Percentiles rank a stretch among this genome's conserved stretches.
phyloP scores from a whole-genome alignment of 2,113 vertebrate species.

The Megaceryle maxima region DNA sequence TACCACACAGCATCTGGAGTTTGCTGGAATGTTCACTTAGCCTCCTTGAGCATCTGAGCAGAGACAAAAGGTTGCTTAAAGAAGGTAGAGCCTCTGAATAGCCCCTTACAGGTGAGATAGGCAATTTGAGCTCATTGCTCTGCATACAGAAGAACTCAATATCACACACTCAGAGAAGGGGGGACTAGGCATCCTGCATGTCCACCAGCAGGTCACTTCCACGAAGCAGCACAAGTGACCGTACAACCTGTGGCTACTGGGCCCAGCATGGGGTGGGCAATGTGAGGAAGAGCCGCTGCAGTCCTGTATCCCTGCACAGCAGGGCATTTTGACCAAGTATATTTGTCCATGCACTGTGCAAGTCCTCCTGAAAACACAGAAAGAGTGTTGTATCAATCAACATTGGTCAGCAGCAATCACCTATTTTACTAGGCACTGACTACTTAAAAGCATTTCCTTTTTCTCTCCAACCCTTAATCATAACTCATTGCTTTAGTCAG shows the following conservation, averaged over 20 bases:
- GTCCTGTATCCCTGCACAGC: background rate
- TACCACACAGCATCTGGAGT: background rate
- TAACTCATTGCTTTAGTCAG: background rate
- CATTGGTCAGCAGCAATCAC: background rate
- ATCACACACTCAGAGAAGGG: background rate
- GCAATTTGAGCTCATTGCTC: background rate
- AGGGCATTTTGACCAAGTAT: background rate
- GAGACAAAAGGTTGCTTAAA: background rate
- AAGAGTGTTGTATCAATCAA: background rate
- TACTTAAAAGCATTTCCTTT: background rate
- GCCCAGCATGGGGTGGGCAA: accelerated
- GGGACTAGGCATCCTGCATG: background rate
- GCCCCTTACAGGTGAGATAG: background rate
- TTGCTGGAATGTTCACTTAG: background rate
- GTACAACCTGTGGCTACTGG: background rate
- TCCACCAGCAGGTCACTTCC: background rate
- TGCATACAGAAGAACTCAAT: background rate
- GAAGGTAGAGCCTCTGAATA: background rate
- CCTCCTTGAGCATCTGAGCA: background rate
- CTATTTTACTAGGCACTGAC: background rate
- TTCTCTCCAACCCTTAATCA: background rate
- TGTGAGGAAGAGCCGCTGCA: background rate
- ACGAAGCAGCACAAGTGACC: background rate
- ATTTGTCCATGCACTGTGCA: background rate
- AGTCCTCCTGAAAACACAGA: background rate